phyloP scores from a whole-genome alignment of 2,888 invertebrate genomes.

The Taenaris catops region DNA sequence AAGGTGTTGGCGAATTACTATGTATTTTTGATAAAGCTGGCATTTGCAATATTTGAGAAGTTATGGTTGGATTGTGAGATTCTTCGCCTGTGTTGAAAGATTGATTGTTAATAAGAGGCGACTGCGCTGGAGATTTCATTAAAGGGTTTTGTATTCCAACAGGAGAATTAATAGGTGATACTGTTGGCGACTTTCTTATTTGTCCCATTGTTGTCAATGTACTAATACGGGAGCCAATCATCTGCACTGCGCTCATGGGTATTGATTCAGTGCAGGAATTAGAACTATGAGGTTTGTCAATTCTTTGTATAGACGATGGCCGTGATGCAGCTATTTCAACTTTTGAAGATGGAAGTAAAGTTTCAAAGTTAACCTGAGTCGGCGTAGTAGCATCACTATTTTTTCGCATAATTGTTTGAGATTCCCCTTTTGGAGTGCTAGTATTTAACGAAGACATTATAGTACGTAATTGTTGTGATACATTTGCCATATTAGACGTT shows the following conservation, averaged over 20 bases:
- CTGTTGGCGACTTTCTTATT: constrained; percentile 65
- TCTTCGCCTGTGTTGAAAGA: constrained; percentile 48
- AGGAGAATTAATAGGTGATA: constrained; percentile 66
- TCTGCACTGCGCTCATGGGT: constrained; percentile 59
- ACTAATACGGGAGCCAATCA: constrained; percentile 59
- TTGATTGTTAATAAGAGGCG: constrained; percentile 57
- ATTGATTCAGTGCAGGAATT: constrained; percentile 42
- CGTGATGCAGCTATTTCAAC: constrained; percentile 62
- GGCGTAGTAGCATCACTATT: constrained; percentile 56
- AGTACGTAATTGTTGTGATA: constrained; percentile 83
- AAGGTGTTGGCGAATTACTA: constrained; percentile 41
- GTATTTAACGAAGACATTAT: constrained; percentile 83
- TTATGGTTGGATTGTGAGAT: constrained; percentile 36
- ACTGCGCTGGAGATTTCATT: constrained; percentile 66
- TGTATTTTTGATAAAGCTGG: constrained; percentile 71
- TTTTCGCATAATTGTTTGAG: constrained; percentile 69
- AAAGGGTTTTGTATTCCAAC: constrained; percentile 49
- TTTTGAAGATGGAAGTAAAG: constrained; percentile 69
- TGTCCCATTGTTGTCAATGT: constrained; percentile 57
- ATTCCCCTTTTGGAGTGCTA: constrained; percentile 68
- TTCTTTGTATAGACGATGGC: constrained; percentile 57
- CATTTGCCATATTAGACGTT: constrained; percentile 85
- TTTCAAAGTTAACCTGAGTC: constrained; percentile 74
- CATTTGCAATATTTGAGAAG: constrained; percentile 74
- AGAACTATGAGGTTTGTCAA: constrained; percentile 50